Base-by-base conservation (phyloP, 1,140 invertebrate genomes). In the Drosophila arawakana region DNA sequence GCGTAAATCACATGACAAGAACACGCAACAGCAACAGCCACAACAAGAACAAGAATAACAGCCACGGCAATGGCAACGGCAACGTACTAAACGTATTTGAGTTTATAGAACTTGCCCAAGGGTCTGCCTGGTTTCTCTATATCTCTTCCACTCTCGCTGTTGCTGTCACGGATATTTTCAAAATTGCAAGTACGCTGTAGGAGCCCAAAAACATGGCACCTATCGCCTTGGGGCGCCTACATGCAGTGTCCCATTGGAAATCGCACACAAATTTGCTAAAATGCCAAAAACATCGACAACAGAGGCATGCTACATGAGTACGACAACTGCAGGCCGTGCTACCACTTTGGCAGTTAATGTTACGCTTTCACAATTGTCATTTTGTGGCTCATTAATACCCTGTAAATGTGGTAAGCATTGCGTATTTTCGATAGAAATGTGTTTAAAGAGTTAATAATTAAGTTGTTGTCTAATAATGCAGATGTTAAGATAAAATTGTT, bases 321-420 rank as follows among this genome's bases (percentile, higher is more conserved):
- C 21, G 11, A 13, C 35, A 7, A n/a, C 25, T 21, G 18, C 44
- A 43, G 13, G 34, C 46, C 46, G n/a, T n/a, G 57, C 58, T 65
- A 73, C 58, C 50, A 71, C 60, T 76, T 72, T 63, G 54, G 9
- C 21, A 74, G 69, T 80, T 80, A 77, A 78, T 78, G 75, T 70
- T 70, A 63, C 66, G 68, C 43, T 66, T 46, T 74, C 18, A 13
- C 57, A 66, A 58, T 62, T 67, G 73, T 67, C 41, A 47, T 59
- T 57, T 49, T 67, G 60, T 59, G 46, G 60, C 34, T 39, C 58
- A 44, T 34, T 46, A 30, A 62, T 70, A 62, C 72, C 72, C 72
- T 76, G 43, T 55, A 21, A 59, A 58, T 47, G 13, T 4, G 21
- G 3, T n/a, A 47, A n/a, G 11, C 3, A 7, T 10, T 13, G 10